Conservation (phyloP, 2,113 vertebrate species). For the Todiramphus saurophagus region DNA sequence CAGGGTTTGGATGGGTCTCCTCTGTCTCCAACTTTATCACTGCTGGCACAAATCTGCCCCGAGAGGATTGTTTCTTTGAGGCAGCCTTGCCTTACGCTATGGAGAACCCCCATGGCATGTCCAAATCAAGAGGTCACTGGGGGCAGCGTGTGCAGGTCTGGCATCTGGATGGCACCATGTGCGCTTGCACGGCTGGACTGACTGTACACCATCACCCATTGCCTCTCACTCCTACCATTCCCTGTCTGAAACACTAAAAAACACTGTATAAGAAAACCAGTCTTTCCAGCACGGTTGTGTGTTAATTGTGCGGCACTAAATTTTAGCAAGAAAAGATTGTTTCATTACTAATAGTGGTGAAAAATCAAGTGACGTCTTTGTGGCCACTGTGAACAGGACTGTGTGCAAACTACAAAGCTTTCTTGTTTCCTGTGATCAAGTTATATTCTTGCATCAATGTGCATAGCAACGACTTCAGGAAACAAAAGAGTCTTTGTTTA, state of each 20-base stretch:
- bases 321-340: constrained; percentile 14
- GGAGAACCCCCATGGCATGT: neutral
- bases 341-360: constrained; percentile 35
- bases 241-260: neutral
- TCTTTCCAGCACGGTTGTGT: neutral
- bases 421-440: constrained; percentile 57
- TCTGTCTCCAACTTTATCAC: neutral
- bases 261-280: neutral
- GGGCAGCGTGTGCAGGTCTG: neutral
- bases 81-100: neutral
- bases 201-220: neutral
- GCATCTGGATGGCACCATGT: neutral
- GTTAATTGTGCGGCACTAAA: neutral
- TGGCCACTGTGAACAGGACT: constrained; percentile 40
- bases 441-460: constrained; percentile 44
- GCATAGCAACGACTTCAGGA: constrained; percentile 37
- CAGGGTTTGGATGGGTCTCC: neutral
- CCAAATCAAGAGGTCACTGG: neutral
- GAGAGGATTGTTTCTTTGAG: neutral
- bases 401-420: constrained; percentile 17
- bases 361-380: constrained; percentile 65
- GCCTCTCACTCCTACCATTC: neutral
- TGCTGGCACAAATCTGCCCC: neutral
- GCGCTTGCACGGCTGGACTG: neutral
- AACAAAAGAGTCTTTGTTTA: constrained; percentile 62